Conservation (phyloP, 2,888 invertebrate species). For the Melipona bicolor region DNA sequence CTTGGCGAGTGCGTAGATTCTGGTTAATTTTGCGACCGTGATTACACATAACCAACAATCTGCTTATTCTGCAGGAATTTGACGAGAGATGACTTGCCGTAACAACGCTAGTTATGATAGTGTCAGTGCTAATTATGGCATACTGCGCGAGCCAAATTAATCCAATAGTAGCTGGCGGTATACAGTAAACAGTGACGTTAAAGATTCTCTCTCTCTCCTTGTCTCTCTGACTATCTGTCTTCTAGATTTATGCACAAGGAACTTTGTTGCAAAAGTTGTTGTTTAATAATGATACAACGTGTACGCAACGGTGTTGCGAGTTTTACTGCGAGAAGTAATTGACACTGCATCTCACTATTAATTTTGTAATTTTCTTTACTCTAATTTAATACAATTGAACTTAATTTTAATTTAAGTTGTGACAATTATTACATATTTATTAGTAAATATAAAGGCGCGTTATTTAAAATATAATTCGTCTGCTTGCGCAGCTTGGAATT, state of each 20-base stretch:
- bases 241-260: too few species aligned
- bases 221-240: neutral
- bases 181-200: slow-evolving; percentile 20
- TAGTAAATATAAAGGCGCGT: neutral
- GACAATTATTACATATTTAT: too few species aligned
- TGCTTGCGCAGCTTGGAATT: neutral
- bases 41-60: slow-evolving; percentile 38
- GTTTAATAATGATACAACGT: neutral
- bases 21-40: slow-evolving; percentile 27
- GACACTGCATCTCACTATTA: too few species aligned
- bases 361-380: too few species aligned
- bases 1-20: neutral
- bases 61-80: slow-evolving; percentile 40
- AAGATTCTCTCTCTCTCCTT: neutral
- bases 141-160: slow-evolving; percentile 35
- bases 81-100: slow-evolving; percentile 27
- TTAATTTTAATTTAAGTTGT: neutral
- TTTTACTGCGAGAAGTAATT: neutral
- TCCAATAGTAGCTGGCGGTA: slow-evolving; percentile 8
- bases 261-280: neutral
- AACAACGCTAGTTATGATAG: slow-evolving; percentile 46
- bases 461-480: neutral
- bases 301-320: neutral
- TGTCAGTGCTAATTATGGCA: slow-evolving; percentile 52
- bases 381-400: neutral